Evolutionary conservation across 1,140 invertebrate genomes (phyloP).

Genomic region (Camponotus pennsylvanicus): DNA sequence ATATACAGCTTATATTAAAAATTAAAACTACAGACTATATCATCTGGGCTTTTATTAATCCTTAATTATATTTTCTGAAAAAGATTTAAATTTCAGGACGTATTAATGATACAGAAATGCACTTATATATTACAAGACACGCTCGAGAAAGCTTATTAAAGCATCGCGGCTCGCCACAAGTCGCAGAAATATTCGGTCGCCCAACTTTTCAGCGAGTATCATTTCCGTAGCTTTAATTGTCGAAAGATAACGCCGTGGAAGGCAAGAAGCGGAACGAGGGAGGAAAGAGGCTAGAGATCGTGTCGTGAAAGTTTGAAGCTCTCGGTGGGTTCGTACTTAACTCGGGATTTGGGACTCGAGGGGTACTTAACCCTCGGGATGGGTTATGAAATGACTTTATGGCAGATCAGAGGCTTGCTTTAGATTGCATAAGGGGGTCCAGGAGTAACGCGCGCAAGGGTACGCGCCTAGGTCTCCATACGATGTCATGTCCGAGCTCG

Average conservation of each 20-base stretch:
- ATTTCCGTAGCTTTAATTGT: constrained; percentile 48
- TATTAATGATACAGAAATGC: not conserved
- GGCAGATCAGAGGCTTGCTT: constrained; percentile 85
- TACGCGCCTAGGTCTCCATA: constrained; percentile 63
- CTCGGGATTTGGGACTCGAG: constrained; percentile 81
- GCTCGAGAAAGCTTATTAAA: not conserved
- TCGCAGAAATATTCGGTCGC: constrained; percentile 35
- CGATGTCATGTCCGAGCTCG: constrained; percentile 59
- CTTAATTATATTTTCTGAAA: not conserved
- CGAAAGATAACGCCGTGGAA: constrained; percentile 40
- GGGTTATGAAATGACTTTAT: constrained; percentile 86
- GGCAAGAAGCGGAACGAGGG: constrained; percentile 28
- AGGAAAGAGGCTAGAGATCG: constrained; percentile 39
- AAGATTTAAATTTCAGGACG: not conserved
- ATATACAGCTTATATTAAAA: not conserved
- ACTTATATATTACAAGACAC: not conserved
- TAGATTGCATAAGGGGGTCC: constrained; percentile 84
- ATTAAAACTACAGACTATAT: not conserved
- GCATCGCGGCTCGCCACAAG: not conserved
- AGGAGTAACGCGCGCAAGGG: constrained; percentile 56
- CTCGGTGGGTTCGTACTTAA: constrained; percentile 75
- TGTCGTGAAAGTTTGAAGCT: constrained; percentile 65
- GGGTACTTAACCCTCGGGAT: constrained; percentile 83
- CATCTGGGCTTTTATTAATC: not conserved
- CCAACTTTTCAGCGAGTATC: constrained; percentile 50